Percentiles rank a stretch among this genome's conserved stretches.
Evolutionary conservation across 2,113 vertebrate genomes (phyloP).

Genomic region (Larimichthys crocea): DNA sequence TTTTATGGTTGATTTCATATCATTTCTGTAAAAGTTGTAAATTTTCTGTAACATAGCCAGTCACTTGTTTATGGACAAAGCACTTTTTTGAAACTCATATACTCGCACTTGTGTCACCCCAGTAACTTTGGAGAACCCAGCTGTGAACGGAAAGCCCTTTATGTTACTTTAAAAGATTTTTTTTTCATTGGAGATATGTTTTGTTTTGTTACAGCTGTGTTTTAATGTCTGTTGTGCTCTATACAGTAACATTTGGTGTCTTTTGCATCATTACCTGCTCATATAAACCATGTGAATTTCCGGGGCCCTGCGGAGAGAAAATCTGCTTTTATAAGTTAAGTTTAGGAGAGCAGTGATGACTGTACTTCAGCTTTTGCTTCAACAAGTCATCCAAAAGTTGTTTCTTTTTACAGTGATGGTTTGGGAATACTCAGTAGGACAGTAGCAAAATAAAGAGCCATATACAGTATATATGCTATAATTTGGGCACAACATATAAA

Average conservation of each 20-base stretch:
- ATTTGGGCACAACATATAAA: constrained; percentile 56
- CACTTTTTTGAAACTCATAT: constrained; percentile 69
- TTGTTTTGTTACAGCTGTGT: constrained; percentile 27
- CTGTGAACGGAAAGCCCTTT: constrained; percentile 69
- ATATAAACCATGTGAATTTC: constrained; percentile 33
- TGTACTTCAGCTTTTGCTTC: constrained; percentile 8
- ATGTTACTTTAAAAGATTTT: constrained; percentile 38
- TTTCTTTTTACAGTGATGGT: constrained; percentile 14
- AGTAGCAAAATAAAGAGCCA: constrained; percentile 46
- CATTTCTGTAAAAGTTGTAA: constrained; percentile 65
- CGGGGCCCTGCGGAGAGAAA: constrained; percentile 14
- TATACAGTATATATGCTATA: constrained; percentile 24
- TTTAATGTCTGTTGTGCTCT: constrained; percentile 18
- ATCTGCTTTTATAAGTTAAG: constrained; percentile 17
- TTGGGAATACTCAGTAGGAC: constrained; percentile 1
- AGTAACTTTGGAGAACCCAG: constrained; percentile 52
- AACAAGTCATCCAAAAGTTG: neutral
- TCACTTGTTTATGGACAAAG: constrained; percentile 67
- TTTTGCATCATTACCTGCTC: constrained; percentile 28
- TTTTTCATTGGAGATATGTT: neutral
- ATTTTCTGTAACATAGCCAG: constrained; percentile 69
- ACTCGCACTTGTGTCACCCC: constrained; percentile 63
- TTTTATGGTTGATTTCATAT: constrained; percentile 67
- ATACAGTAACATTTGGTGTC: constrained; percentile 14
- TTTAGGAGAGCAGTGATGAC: neutral